A percentile compares a stretch with the other conserved stretches of the same genome.
Evolutionary conservation across 1,140 invertebrate species (phyloP).

Genomic region (Lasioglossum baleicum): DNA sequence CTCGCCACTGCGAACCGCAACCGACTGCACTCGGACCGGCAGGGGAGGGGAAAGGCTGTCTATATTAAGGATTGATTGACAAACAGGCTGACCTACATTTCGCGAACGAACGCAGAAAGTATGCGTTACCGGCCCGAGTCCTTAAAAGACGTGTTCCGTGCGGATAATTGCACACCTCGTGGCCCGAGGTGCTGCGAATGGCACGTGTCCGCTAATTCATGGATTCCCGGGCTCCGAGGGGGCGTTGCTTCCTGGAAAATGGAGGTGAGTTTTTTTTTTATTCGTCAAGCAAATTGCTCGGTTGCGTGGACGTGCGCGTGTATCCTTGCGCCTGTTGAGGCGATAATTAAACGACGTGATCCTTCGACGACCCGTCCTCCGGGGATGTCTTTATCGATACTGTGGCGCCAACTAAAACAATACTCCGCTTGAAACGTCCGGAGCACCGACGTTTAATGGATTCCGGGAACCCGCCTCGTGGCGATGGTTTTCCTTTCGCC

Average conservation of each 20-base stretch:
- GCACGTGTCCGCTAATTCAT: conserved; percentile 55
- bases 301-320: conserved; percentile 50
- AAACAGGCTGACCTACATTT: conserved; percentile 63
- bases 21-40: conserved; percentile 20
- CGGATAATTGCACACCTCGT: conserved; percentile 53
- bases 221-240: conserved; percentile 37
- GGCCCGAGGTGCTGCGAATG: conserved; percentile 13
- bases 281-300: conserved; percentile 37
- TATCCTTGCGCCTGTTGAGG: conserved; percentile 14
- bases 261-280: conserved; percentile 19
- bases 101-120: conserved; percentile 44
- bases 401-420: conserved; percentile 5
- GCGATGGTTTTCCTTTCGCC: background rate
- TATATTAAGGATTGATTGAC: conserved; percentile 64
- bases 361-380: conserved; percentile 3
- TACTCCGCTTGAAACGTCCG: background rate
- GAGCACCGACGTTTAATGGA: conserved; percentile 7
- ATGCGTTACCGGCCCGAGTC: conserved; percentile 28
- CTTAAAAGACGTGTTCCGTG: conserved; percentile 56
- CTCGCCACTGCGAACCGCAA: conserved; percentile 30
- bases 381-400: conserved; percentile 19
- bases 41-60: conserved; percentile 22
- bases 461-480: conserved; percentile 13
- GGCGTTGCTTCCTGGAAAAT: conserved; percentile 36
- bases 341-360: conserved; percentile 31